A percentile compares a stretch with the other conserved stretches of the same genome.
Conservation (phyloP, 2,113 vertebrate genomes). For the Planiliza haematocheilus region DNA sequence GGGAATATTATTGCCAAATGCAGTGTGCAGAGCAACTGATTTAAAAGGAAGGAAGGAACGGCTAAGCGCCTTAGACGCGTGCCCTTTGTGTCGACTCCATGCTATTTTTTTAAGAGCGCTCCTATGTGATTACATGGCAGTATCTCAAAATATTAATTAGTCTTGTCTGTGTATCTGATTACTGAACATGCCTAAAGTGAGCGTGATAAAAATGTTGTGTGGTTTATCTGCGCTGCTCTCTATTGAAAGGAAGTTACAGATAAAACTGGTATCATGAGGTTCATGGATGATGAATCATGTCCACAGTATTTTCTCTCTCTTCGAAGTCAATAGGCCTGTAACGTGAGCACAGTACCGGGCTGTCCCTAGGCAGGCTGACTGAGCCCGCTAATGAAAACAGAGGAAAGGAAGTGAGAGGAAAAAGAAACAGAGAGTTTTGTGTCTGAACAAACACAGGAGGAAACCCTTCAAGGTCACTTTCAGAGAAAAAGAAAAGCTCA, state of each 20-base stretch:
- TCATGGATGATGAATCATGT: slow-evolving; percentile 82
- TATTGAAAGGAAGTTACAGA: slow-evolving; percentile 75
- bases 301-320: slow-evolving; percentile 76
- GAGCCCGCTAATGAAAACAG: slow-evolving; percentile 80
- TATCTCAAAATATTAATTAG: slow-evolving; percentile 82
- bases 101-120: slow-evolving; percentile 53
- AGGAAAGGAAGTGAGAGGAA: slow-evolving; percentile 57
- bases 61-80: slow-evolving; percentile 31
- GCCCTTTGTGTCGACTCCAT: slow-evolving; percentile 54
- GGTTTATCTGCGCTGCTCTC: slow-evolving; percentile 72
- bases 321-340: slow-evolving; percentile 82
- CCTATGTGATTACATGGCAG: slow-evolving; percentile 53
- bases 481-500: slow-evolving; percentile 46
- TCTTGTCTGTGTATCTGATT: slow-evolving; percentile 73
- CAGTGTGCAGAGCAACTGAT: not conserved
- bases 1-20: slow-evolving; percentile 36
- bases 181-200: slow-evolving; percentile 77
- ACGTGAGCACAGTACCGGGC: slow-evolving; percentile 77
- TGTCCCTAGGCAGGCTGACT: slow-evolving; percentile 73
- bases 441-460: slow-evolving; percentile 73
- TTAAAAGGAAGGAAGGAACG: slow-evolving; percentile 9
- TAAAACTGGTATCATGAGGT: slow-evolving; percentile 79
- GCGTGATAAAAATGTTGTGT: slow-evolving; percentile 72
- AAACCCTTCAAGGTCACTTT: slow-evolving; percentile 83
- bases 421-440: slow-evolving; percentile 62